Base-by-base conservation (phyloP, 2,888 invertebrate species). In the Busseola fusca region DNA sequence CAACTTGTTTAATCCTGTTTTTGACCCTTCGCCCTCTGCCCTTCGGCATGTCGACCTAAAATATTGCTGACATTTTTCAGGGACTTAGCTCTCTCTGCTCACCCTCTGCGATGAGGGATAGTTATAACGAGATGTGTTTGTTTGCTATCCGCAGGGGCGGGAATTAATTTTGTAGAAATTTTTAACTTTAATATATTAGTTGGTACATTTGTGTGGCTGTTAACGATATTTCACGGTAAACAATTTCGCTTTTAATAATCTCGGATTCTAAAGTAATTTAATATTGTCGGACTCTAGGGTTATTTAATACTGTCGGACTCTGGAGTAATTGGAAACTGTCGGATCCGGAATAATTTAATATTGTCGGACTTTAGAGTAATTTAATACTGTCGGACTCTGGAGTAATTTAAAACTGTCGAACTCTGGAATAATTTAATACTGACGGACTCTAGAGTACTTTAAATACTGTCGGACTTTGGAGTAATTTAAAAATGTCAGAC, bases 1-100 rank as follows among this genome's bases (percentile, higher is more conserved):
- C 82, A 88, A 90, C 84, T 89, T 86, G 84, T 89, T 88, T 91
- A 91, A 92, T 90, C 88, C 87, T 77, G 86, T 90, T 85, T 80
- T 83, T 72, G 83, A 69, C 83, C 80, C 80, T 74, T 62, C 74
- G 30, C 78, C 77, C 81, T 78, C 80, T 73, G 76, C 84, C 69
- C 70, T 84, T 83, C 76, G 80, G 81, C 83, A 81, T 82, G 88
- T 87, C 88, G 73, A 80, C 76, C 85, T 93, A 89, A 93, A 91
- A 92, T 93, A 93, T 93, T 82, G 88, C 86, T 85, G 88, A 88
- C 91, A 93, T 93, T 92, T 92, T 91, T 93, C 93, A 93, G 87
- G 87, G 91, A 88, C 86, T 91, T 88, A 84, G 78, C 82, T 81
- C 77, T 81, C 82, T 83, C 80, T 72, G 73, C 74, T 62, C 68